Evolutionary conservation across 2,888 invertebrate species (phyloP).

Genomic region (Incurvaria masculella): DNA sequence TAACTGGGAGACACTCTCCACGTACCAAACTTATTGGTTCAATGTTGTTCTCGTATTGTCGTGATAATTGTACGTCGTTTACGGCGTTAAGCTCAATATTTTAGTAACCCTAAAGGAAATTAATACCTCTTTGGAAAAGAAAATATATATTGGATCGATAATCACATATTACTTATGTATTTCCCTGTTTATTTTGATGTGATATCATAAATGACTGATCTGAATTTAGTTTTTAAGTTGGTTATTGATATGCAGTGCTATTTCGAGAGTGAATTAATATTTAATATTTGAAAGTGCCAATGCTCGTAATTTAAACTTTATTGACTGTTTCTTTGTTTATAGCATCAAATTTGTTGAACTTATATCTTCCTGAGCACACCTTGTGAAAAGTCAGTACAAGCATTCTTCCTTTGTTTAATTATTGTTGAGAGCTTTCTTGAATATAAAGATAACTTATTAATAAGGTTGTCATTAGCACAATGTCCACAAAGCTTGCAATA

Average conservation of each 20-base stretch:
- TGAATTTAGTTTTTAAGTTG: constrained; percentile 61
- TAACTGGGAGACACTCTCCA: constrained; percentile 48
- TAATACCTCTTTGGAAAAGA: constrained; percentile 58
- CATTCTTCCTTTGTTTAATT: constrained; percentile 30
- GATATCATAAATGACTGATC: constrained; percentile 62
- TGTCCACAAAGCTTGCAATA: constrained; percentile 58
- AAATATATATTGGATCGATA: constrained; percentile 37
- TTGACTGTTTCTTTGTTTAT: constrained; percentile 51
- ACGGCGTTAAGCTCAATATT: constrained; percentile 57
- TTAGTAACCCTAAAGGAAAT: constrained; percentile 57
- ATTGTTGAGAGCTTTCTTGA: constrained; percentile 31
- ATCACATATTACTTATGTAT: constrained; percentile 46
- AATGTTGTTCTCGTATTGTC: constrained; percentile 53
- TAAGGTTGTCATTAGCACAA: constrained; percentile 49
- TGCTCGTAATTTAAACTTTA: constrained; percentile 55
- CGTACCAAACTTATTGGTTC: constrained; percentile 55
- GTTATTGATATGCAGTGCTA: constrained; percentile 57
- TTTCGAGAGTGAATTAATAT: constrained; percentile 54
- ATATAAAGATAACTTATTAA: constrained; percentile 20
- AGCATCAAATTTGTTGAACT: constrained; percentile 24
- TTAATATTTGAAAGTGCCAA: constrained; percentile 58
- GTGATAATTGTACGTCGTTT: constrained; percentile 51
- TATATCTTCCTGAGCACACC: background rate
- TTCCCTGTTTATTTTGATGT: constrained; percentile 60
- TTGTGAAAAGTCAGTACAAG: constrained; percentile 28